Conservation (phyloP, 2,113 vertebrate genomes). For the Mesocricetus auratus region DNA sequence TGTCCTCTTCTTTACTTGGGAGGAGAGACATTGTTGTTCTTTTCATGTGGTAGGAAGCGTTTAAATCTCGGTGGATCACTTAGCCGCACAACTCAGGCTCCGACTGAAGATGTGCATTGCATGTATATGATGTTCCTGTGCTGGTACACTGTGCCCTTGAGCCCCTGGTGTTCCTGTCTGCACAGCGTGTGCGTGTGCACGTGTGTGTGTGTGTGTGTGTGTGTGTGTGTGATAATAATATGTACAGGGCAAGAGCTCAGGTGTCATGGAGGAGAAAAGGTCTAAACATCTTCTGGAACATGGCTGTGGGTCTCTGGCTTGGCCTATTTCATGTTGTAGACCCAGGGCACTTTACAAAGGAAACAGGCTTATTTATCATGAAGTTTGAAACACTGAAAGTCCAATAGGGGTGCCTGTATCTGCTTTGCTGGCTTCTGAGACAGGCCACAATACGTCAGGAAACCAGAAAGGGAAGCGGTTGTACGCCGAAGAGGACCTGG, state of each 20-base stretch:
- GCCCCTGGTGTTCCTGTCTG: neutral
- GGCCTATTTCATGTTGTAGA: neutral
- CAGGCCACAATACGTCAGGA: neutral
- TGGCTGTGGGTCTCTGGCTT: neutral
- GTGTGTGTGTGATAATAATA: neutral
- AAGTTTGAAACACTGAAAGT: neutral
- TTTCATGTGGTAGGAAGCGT: neutral
- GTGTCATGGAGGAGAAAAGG: neutral
- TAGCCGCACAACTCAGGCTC: neutral
- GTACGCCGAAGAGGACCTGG: neutral
- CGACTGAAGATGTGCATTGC: neutral
- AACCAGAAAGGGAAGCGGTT: neutral
- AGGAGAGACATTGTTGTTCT: neutral
- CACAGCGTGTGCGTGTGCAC: neutral
- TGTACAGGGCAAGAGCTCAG: neutral
- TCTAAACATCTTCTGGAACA: neutral
- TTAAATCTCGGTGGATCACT: neutral
- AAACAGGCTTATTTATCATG: neutral
- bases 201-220: neutral
- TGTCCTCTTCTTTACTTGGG: neutral
- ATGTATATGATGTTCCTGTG: neutral
- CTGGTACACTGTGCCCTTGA: neutral
- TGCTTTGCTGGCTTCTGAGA: neutral
- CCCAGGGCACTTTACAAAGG: neutral
- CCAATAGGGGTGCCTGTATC: neutral